These are phyloP conservation scores for Leptinotarsa defecta DNA, from an alignment of 1,140 invertebrate species.

Conservation along the genomic window DNA sequence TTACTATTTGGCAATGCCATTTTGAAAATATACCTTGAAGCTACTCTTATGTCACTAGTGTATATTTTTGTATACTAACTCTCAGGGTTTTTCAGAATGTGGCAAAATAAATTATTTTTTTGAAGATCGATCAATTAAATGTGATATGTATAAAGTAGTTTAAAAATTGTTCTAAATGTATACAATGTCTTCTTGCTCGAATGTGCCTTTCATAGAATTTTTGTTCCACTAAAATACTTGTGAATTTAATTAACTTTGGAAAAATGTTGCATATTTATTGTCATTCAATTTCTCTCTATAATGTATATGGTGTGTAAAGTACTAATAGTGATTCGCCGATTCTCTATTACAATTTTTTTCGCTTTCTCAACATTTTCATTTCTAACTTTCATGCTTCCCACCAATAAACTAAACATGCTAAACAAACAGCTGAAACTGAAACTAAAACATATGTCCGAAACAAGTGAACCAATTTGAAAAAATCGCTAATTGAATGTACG, in stretches of 20 bases:
- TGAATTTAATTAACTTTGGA: slow-evolving; percentile 30
- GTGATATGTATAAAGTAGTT: slow-evolving; percentile 47
- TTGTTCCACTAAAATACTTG: slow-evolving; percentile 17
- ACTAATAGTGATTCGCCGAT: background rate
- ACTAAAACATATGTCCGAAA: no score
- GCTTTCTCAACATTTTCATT: no score
- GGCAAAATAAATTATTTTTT: slow-evolving; percentile 39
- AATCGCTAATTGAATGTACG: no score
- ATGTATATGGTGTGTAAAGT: slow-evolving; percentile 38
- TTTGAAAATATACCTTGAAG: slow-evolving; percentile 10
- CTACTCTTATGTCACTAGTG: slow-evolving; percentile 28
- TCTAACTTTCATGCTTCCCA: no score
- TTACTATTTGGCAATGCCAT: slow-evolving; percentile 19
- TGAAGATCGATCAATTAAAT: slow-evolving; percentile 43
- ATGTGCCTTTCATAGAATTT: slow-evolving; percentile 47
- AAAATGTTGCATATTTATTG: slow-evolving; percentile 36
- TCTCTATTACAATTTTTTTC: no score
- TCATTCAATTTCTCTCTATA: slow-evolving; percentile 37
- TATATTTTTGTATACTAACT: slow-evolving; percentile 52
- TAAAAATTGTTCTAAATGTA: slow-evolving; percentile 41
- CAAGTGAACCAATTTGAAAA: no score
- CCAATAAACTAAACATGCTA: no score
- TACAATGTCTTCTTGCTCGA: slow-evolving; percentile 46
- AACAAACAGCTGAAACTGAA: no score
- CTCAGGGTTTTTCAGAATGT: slow-evolving; percentile 49